Evolutionary conservation across 1,140 invertebrate species (phyloP).

Genomic region (Drosophila eugracilis): DNA sequence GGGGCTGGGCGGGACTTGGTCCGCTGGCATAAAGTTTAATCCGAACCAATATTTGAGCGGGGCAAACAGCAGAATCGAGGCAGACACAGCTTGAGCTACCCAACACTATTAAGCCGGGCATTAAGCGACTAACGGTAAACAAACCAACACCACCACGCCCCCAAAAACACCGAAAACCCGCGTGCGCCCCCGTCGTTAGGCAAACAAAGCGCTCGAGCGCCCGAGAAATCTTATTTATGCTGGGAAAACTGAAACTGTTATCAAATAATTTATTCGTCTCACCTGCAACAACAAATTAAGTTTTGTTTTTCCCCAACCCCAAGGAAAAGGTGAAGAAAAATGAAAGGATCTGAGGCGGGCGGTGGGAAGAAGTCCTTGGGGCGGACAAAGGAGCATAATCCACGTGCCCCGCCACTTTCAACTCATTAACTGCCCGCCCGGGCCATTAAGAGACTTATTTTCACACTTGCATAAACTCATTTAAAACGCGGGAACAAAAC

Average conservation of each 20-base stretch:
- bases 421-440: conserved; percentile 74
- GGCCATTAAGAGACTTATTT: conserved; percentile 83
- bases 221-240: conserved; percentile 77
- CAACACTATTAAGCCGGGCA: conserved; percentile 69
- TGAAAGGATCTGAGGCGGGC: conserved; percentile 8
- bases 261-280: conserved; percentile 83
- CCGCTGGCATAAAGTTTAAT: conserved; percentile 38
- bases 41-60: conserved; percentile 59
- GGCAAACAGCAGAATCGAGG: conserved; percentile 52
- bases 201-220: conserved; percentile 59
- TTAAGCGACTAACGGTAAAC: conserved; percentile 69
- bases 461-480: conserved; percentile 83
- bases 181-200: conserved; percentile 9
- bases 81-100: conserved; percentile 48
- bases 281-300: conserved; percentile 82
- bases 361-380: conserved; percentile 6
- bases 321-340: conserved; percentile 13
- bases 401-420: conserved; percentile 78
- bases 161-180: background rate
- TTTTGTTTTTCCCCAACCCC: conserved; percentile 52
- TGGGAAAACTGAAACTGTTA: conserved; percentile 67
- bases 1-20: background rate
- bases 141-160: conserved; percentile 14
- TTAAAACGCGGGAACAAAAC: conserved; percentile 70
- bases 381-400: conserved; percentile 64